Conservation (phyloP, 2,888 invertebrate species). For the Thysanoteuthis rhombus region DNA sequence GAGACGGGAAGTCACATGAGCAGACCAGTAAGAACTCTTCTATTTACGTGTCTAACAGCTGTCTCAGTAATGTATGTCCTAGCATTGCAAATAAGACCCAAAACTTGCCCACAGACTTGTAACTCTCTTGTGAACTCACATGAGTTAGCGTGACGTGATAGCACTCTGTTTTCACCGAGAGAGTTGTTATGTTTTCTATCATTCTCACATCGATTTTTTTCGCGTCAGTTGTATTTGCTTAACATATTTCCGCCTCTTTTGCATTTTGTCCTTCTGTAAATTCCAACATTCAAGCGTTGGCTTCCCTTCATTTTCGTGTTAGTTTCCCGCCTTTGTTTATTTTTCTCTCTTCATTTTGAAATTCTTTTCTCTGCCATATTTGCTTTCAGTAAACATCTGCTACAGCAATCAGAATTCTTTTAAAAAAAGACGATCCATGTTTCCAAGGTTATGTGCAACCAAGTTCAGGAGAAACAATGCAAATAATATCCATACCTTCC, state of each 20-base stretch:
- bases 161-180: no score
- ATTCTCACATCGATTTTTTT: no score
- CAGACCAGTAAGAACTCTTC: no score
- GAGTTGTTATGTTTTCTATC: no score
- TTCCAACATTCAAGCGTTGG: not conserved
- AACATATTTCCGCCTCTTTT: not conserved
- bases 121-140: no score
- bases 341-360: not conserved
- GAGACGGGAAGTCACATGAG: no score
- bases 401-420: not conserved
- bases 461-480: not conserved
- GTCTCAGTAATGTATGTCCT: no score
- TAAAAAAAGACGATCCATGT: not conserved
- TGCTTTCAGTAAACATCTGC: not conserved
- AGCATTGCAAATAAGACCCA: no score
- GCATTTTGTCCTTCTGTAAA: not conserved
- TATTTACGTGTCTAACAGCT: no score
- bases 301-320: not conserved
- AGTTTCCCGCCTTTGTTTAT: not conserved
- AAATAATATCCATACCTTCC: no score
- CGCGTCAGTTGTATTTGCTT: not conserved
- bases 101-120: no score
- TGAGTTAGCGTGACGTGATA: no score
- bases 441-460: not conserved
- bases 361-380: not conserved